phyloP scores from a whole-genome alignment of 92 coral and sea anemone genomes.

The Palythoa grandis region DNA sequence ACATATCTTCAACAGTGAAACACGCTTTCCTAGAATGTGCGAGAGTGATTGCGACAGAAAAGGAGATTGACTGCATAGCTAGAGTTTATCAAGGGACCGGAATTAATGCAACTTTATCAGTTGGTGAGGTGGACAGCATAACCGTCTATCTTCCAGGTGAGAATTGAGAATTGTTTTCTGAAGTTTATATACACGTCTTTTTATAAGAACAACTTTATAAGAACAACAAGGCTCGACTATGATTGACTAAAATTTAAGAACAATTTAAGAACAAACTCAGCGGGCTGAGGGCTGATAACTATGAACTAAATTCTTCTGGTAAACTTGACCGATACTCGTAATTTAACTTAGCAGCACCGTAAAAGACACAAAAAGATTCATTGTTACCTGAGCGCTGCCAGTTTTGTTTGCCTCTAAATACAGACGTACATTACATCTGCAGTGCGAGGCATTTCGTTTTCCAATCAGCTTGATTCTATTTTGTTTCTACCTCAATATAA shows the following conservation, averaged over 20 bases:
- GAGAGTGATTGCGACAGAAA: slow-evolving; percentile 43
- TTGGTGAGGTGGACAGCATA: neutral
- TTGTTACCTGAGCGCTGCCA: no score
- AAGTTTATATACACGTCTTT: neutral
- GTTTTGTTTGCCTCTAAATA: no score
- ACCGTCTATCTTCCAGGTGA: slow-evolving; percentile 39
- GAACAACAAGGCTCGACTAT: no score
- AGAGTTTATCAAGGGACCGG: slow-evolving; percentile 74
- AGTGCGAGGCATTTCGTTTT: neutral
- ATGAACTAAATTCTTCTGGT: no score
- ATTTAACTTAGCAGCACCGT: no score
- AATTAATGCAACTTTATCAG: slow-evolving; percentile 46
- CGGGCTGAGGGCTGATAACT: no score
- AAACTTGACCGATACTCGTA: no score
- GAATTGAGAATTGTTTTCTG: neutral
- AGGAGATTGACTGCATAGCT: slow-evolving; percentile 57
- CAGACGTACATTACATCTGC: no score
- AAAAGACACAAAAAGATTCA: neutral
- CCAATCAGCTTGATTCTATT: neutral
- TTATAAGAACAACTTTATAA: neutral
- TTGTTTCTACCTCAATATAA: neutral
- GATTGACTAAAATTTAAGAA: no score
- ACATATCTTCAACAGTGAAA: slow-evolving; percentile 54
- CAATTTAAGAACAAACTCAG: no score
- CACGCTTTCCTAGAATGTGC: slow-evolving; percentile 66